phyloP scores from a whole-genome alignment of 2,113 vertebrate species.

The Sapajus apella region DNA sequence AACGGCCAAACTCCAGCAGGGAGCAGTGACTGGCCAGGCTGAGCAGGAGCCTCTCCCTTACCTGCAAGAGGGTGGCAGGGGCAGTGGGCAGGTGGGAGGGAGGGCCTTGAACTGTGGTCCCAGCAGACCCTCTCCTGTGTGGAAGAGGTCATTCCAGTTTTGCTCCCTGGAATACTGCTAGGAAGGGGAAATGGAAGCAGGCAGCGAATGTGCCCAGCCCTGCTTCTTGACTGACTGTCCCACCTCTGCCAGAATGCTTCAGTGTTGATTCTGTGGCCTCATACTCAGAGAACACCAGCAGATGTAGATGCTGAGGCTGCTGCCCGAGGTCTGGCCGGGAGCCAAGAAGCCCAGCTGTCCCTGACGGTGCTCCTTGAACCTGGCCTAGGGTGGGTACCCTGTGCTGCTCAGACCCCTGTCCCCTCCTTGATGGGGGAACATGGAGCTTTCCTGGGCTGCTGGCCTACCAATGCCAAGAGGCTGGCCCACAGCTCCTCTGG shows the following conservation, averaged over 20 bases:
- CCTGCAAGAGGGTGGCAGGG: rapidly evolving
- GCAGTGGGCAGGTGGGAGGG: rapidly evolving
- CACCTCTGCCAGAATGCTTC: not conserved
- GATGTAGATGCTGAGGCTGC: not conserved
- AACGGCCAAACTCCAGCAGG: not conserved
- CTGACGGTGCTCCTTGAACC: rapidly evolving
- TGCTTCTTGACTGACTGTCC: not conserved
- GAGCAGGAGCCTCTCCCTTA: not conserved
- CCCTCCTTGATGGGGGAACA: rapidly evolving
- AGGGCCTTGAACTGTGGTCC: no score
- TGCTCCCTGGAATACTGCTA: rapidly evolving
- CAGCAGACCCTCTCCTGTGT: rapidly evolving
- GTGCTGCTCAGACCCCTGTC: rapidly evolving
- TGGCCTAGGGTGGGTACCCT: rapidly evolving
- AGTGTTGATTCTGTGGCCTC: not conserved
- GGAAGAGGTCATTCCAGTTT: not conserved
- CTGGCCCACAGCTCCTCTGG: not conserved
- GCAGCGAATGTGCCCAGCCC: not conserved
- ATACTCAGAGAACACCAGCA: not conserved
- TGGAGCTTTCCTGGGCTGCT: not conserved
- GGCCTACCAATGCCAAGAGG: rapidly evolving
- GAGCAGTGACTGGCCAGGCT: not conserved
- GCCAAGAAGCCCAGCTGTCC: not conserved
- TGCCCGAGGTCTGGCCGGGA: not conserved
- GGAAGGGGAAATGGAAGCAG: not conserved